phyloP scores from a whole-genome alignment of 1,140 invertebrate species.

The Microplitis mediator region DNA sequence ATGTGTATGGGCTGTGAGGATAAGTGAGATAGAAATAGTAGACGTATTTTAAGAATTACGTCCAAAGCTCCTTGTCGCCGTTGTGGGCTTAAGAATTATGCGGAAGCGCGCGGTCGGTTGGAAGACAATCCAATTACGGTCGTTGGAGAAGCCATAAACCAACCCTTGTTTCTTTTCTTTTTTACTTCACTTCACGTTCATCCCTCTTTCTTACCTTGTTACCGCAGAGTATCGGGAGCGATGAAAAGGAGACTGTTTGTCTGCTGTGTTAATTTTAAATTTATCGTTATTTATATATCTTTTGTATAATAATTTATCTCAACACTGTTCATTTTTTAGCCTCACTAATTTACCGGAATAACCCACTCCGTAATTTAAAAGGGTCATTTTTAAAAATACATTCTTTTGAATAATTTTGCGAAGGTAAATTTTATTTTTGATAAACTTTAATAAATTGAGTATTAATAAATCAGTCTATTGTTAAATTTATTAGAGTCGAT shows the following conservation, averaged over 20 bases:
- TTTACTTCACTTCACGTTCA: not conserved
- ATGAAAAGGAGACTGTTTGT: not conserved
- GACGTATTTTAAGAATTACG: slow-evolving; percentile 28
- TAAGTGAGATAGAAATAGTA: slow-evolving; percentile 9
- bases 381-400: too few relatives aligned
- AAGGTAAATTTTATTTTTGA: too few relatives aligned
- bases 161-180: slow-evolving; percentile 16
- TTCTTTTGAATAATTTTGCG: too few relatives aligned
- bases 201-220: slow-evolving; percentile 5
- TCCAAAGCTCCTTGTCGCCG: slow-evolving; percentile 30
- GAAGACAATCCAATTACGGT: slow-evolving; percentile 48
- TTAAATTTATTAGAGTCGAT: too few relatives aligned
- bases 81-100: slow-evolving; percentile 30
- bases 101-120: slow-evolving; percentile 41
- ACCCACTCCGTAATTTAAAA: too few relatives aligned
- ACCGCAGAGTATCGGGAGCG: not conserved
- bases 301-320: not conserved
- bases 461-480: too few relatives aligned
- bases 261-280: not conserved
- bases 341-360: too few relatives aligned
- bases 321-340: too few relatives aligned
- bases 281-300: not conserved
- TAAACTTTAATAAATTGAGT: too few relatives aligned
- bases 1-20: not conserved
- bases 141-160: slow-evolving; percentile 50